phyloP scores from a whole-genome alignment of 2,888 invertebrate genomes.

The Slavum lentiscoides region DNA sequence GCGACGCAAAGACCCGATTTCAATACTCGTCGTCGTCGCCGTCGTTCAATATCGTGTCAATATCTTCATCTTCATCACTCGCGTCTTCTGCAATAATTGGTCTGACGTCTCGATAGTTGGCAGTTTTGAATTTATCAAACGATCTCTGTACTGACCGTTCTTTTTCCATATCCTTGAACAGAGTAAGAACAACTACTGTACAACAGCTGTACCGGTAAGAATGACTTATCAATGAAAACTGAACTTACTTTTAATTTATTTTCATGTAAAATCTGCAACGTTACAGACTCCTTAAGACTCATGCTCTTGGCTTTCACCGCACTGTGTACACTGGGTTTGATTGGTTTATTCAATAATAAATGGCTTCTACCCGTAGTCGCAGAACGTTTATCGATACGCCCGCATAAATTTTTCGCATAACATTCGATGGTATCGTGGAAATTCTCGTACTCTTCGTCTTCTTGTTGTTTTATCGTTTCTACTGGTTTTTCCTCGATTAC shows the following conservation, averaged over 20 bases:
- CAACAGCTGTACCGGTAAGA: too few relatives aligned
- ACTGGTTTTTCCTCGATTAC: slow-evolving; percentile 29
- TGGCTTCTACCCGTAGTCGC: slow-evolving; percentile 57
- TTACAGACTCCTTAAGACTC: slow-evolving; percentile 48
- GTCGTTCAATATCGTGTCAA: not conserved
- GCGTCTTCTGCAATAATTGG: not conserved
- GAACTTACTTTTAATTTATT: slow-evolving; percentile 50
- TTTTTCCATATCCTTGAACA: slow-evolving; percentile 26
- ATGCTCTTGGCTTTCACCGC: not conserved
- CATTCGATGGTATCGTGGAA: slow-evolving; percentile 59
- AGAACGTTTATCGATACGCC: slow-evolving; percentile 62
- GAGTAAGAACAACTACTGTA: slow-evolving; percentile 12
- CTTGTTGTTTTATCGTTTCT: slow-evolving; percentile 1
- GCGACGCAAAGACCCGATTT: too few relatives aligned
- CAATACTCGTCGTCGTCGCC: too few relatives aligned
- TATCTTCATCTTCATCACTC: slow-evolving; percentile 1
- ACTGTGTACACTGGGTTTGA: slow-evolving; percentile 48
- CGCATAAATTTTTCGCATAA: slow-evolving; percentile 65
- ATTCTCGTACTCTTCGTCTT: slow-evolving; percentile 63
- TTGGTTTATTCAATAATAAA: slow-evolving; percentile 67
- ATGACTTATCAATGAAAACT: too few relatives aligned
- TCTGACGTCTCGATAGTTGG: not conserved
- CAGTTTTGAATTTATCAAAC: not conserved
- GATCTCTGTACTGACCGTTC: not conserved
- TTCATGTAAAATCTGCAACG: slow-evolving; percentile 26